A percentile compares a stretch with the other conserved stretches of the same genome.
Conservation (phyloP, 2,797 vertebrate genomes). For the Hirundo rustica region DNA sequence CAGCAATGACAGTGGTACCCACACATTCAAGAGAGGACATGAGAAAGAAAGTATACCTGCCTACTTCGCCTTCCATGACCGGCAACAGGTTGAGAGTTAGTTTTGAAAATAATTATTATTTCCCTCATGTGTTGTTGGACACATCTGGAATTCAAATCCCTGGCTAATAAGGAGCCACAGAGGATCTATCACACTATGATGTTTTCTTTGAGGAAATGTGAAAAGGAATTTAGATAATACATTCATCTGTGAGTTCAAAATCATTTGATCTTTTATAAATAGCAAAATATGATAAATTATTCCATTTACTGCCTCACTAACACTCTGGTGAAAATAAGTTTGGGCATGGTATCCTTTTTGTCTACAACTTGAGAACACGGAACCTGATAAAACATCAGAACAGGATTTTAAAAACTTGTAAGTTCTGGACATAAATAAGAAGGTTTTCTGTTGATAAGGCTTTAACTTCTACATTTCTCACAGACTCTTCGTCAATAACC, state of each 20-base stretch:
- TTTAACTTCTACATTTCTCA: neutral
- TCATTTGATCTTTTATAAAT: conserved; percentile 6
- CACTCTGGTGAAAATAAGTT: neutral
- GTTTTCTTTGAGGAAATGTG: neutral
- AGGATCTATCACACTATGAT: neutral
- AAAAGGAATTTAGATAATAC: neutral
- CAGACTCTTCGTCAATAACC: neutral
- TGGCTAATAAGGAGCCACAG: neutral
- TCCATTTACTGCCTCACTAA: neutral
- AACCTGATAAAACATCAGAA: neutral
- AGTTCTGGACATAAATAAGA: neutral
- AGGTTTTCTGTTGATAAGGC: neutral
- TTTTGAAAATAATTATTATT: neutral
- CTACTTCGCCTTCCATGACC: neutral
- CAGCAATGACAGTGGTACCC: neutral
- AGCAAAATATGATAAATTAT: neutral
- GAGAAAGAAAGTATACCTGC: neutral
- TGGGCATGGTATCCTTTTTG: neutral
- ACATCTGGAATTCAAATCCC: conserved; percentile 2
- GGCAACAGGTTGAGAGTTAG: neutral
- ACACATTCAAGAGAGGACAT: neutral
- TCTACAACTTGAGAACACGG: neutral
- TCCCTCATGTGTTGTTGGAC: neutral
- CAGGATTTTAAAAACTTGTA: neutral
- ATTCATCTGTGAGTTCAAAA: neutral